Evolutionary conservation across 64 coral and sea anemone genomes (phyloP), one percentile per base, ranked within the genome.

Genomic region (Montipora capricornis): DNA sequence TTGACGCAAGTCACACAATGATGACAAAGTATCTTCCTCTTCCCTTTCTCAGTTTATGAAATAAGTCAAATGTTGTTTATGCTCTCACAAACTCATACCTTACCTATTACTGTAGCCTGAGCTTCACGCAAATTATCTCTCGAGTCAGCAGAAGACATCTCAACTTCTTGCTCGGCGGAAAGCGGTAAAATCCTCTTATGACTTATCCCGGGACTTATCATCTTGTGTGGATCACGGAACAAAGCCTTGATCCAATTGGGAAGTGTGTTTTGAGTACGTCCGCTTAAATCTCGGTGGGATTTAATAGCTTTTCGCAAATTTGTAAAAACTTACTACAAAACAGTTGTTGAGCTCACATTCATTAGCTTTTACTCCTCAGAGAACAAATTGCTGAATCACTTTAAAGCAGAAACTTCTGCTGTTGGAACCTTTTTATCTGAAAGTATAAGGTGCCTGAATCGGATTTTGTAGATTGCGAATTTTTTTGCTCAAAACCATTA

Each of bases 211-310:
- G 26, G 26, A 26, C 26, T 26, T 20, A 73, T 86, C 47, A 73
- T 86, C 82, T 17, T 73, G 15, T 48, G 71, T 86, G 82, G 66
- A 17, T 70, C 45, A 73, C 82, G 45, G 51, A 86, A 48, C 53
- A 8, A 84, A 70, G 66, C 44, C 45, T 20, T 86, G 67, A 86
- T 86, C 82, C 82, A 86, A 86, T 86, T 86, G 82, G 82, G 82
- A 86, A 86, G 46, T 50, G 47, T 11, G 44, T 71, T 20, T 49
- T 17, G 16, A 49, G 82, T 50, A 46, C 13, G 66, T 67, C 82
- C 16, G 82, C 47, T 70, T 51, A 9, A 73, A 86, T 71, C 71
- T 16, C 47, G 44, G 6, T 51, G 13, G 46, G 16, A 86, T 71
- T 86, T 71, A 86, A 49, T 46, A 50, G 47, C 50, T 16, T 73